Evolutionary conservation across 2,113 vertebrate species (phyloP).

Genomic region (Bubo scandiacus): DNA sequence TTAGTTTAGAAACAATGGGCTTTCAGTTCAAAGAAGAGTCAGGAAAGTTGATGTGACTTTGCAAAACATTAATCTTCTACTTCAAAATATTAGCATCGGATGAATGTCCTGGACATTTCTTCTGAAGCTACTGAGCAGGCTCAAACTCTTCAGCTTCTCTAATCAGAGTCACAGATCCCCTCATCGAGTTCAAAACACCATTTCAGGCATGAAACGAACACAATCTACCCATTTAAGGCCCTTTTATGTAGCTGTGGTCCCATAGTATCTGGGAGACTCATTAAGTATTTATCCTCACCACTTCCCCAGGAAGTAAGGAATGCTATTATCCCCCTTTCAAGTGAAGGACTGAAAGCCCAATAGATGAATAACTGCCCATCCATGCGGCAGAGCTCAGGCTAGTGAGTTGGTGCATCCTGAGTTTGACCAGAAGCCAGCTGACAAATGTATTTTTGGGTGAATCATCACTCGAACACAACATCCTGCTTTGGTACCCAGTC

Average conservation of each 20-base stretch:
- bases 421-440: background rate
- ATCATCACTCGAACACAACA: accelerated
- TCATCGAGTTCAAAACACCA: background rate
- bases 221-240: background rate
- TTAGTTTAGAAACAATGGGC: background rate
- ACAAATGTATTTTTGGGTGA: background rate
- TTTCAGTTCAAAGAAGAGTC: background rate
- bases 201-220: background rate
- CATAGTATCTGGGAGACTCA: background rate
- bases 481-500: background rate
- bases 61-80: background rate
- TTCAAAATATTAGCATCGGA: background rate
- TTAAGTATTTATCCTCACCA: background rate
- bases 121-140: background rate
- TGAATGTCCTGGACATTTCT: background rate
- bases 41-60: background rate
- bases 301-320: background rate
- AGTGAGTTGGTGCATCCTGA: background rate
- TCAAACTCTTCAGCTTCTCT: background rate
- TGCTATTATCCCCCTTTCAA: background rate
- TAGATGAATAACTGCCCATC: background rate
- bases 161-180: background rate
- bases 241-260: background rate
- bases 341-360: background rate
- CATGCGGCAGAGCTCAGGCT: background rate